phyloP scores from a whole-genome alignment of 2,113 vertebrate genomes.

The Pluvianellus socialis region DNA sequence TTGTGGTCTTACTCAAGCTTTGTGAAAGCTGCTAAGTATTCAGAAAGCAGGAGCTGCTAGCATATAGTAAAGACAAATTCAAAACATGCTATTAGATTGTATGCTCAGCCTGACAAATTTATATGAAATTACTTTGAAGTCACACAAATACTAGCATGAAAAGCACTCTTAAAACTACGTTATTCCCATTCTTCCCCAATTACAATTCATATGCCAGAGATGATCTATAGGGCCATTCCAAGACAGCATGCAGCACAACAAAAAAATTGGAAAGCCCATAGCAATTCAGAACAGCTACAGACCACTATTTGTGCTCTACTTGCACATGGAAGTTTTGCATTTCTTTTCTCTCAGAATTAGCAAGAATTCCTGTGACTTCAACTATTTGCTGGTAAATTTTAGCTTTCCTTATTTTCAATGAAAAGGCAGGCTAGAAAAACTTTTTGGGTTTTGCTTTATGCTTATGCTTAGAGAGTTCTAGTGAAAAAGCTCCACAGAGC shows the following conservation, averaged over 20 bases:
- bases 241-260: rapidly evolving
- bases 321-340: neutral
- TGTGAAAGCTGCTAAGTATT: neutral
- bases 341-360: neutral
- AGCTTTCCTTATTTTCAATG: neutral
- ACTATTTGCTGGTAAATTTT: neutral
- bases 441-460: neutral
- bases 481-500: neutral
- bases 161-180: neutral
- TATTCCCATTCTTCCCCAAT: neutral
- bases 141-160: neutral
- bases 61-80: neutral
- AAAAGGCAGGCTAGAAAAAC: neutral
- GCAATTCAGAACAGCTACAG: neutral
- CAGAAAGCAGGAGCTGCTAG: neutral
- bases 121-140: neutral
- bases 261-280: rapidly evolving
- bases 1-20: neutral
- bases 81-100: neutral
- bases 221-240: neutral
- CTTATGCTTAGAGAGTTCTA: neutral
- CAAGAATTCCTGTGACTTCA: neutral
- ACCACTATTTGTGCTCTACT: neutral
- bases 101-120: neutral
- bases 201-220: neutral